Evolutionary conservation across 1,140 invertebrate genomes (phyloP), one percentile per base, ranked within the genome.

Genomic region (Drosophila lacteicornis): DNA sequence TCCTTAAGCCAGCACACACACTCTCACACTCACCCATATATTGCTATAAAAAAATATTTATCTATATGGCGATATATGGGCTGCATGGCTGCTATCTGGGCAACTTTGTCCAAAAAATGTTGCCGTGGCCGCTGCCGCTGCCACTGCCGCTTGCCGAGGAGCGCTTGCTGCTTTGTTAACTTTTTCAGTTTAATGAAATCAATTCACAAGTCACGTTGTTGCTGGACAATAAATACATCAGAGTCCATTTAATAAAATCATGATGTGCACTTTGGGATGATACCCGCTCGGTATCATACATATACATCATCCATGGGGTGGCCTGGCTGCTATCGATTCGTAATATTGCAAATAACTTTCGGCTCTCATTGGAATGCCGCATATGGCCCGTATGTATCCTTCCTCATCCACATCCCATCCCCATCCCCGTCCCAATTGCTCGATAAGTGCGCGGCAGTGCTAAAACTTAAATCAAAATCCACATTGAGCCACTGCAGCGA

Each of bases 161-260:
- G 76, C 73, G 80, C 65, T 71, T 80, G 80, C 65, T 71, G 80
- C 79, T 88, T 88, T 88, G 85, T 88, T 85, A 90, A 90, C 85
- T 90, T 90, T 90, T 90, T 90, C 86, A 88, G 85, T 92, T 90
- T 90, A 92, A 92, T 92, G 91, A 92, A 92, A 92, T 92, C 91
- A 92, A 92, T 92, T 92, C 80, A 92, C 91, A 92, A 92, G 91
- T 92, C 91, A 92, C 91, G 91, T 92, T 91, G 91, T 85, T 85
- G 87, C 91, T 80, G 91, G 82, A 92, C 91, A 92, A 92, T 92
- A 92, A 92, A 92, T 92, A 92, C 82, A 92, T 92, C 91, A 92
- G 91, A 92, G 91, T 91, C 91, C 86, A 92, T 92, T 92, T 92
- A 92, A 92, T 92, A 92, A 92, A 92, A 92, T 92, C 91, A 92